Conservation (phyloP, 2,888 invertebrate species). For the Melinopterus prodromus region DNA sequence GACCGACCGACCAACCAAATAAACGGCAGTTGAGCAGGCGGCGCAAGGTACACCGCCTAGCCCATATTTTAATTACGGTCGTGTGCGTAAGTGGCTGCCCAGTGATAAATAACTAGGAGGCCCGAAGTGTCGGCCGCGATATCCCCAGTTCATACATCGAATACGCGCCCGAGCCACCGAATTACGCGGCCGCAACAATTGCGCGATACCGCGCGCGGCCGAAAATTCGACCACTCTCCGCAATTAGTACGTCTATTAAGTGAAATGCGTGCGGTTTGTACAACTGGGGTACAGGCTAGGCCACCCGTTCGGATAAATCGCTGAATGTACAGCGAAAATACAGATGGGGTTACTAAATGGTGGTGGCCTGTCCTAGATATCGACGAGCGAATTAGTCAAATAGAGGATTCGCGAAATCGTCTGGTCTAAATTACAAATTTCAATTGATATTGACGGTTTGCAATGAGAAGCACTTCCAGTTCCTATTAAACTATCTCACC, state of each 20-base stretch:
- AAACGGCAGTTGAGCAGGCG: too few relatives aligned
- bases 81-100: conserved; percentile 42
- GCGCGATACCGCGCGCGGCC: conserved; percentile 21
- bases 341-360: background rate
- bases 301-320: background rate
- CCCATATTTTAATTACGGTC: conserved; percentile 40
- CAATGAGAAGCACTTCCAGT: too few relatives aligned
- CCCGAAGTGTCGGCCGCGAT: background rate
- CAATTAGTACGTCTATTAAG: conserved; percentile 42
- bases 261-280: conserved; percentile 34
- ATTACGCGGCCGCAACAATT: background rate
- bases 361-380: too few relatives aligned
- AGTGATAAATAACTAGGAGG: conserved; percentile 42
- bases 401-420: too few relatives aligned
- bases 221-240: conserved; percentile 43
- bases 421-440: too few relatives aligned
- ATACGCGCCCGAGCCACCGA: too few relatives aligned
- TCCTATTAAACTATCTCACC: too few relatives aligned
- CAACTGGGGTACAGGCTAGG: background rate
- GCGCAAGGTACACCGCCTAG: too few relatives aligned
- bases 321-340: conserved; percentile 20
- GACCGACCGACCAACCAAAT: too few relatives aligned
- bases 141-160: too few relatives aligned
- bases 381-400: too few relatives aligned
- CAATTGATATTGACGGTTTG: too few relatives aligned